Percentiles rank a stretch among this genome's conserved stretches.
These are phyloP conservation scores for Morone chrysops DNA, from an alignment of 2,113 vertebrate species.

Conservation along the genomic window DNA sequence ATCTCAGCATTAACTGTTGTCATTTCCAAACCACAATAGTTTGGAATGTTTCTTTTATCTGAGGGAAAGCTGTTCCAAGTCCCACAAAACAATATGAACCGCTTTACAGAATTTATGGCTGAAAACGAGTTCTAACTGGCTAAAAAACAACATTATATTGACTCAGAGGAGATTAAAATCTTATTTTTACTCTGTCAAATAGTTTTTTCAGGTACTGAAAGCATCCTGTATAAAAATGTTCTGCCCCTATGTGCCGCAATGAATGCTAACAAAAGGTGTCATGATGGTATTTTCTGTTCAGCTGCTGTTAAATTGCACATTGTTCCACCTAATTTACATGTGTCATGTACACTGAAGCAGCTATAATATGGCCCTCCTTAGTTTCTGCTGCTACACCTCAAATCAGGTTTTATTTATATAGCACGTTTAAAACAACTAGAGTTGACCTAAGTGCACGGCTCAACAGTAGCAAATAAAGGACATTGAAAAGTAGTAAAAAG, in stretches of 20 bases:
- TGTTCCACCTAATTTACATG: not conserved
- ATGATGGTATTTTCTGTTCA: not conserved
- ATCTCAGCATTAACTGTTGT: conserved; percentile 34
- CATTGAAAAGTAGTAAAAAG: too few species aligned
- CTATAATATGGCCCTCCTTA: not conserved
- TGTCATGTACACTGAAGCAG: not conserved
- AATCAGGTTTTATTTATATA: too few species aligned
- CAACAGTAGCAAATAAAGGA: too few species aligned
- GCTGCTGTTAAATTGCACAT: not conserved
- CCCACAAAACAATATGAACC: conserved; percentile 19
- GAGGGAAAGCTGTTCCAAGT: conserved; percentile 4
- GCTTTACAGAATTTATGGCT: conserved; percentile 1
- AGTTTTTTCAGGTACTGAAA: conserved; percentile 6
- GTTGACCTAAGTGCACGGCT: too few species aligned
- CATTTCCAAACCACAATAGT: conserved; percentile 40
- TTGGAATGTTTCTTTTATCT: conserved; percentile 46
- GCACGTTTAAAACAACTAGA: too few species aligned
- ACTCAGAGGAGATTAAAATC: conserved; percentile 13
- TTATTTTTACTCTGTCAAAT: conserved; percentile 13
- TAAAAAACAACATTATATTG: not conserved
- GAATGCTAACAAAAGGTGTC: not conserved
- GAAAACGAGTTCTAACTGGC: not conserved
- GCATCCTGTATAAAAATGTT: not conserved
- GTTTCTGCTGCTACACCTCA: too few species aligned
- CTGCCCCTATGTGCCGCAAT: not conserved